Evolutionary conservation across 2,888 invertebrate genomes (phyloP), one percentile per base, ranked within the genome.

Genomic region (Calameuta idolon): DNA sequence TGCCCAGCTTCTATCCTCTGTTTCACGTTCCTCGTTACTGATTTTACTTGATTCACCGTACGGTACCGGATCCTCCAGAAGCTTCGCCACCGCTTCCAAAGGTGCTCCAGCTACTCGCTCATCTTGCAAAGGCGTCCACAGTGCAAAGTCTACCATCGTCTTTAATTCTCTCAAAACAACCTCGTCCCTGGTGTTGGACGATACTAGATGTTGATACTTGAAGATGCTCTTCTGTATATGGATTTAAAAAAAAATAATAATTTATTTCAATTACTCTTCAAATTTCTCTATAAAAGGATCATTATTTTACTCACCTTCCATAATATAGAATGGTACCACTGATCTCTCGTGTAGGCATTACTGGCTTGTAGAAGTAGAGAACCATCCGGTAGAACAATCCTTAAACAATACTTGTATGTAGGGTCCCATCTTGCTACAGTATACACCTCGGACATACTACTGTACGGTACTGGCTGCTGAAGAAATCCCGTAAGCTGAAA

Each of bases 271-370:
- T 30, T 34, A 33, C 4, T 73, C 34, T 12, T 73, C 23, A 33
- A n/a, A 11, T 23, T 30, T 73, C 34, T 30, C 30, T 73, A 11
- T 30, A 23, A 23, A 3, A 73, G 12, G 12, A 23, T 12, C 55
- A 3, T 55, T 23, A 9, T 55, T 55, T 23, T 23, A 88, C 93
- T 92, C 91, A 96, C 96, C 94, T 94, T 94, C 96, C 96, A 96
- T 81, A 95, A 92, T 86, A 96, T 95, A 76, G 96, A 96, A 90
- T 96, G 94, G 83, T 94, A 94, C 96, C 96, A 96, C 91, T 96
- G 96, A 93, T 96, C 96, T 89, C 96, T 92, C n/a, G 95, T 94
- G 88, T 96, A 96, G 73, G 95, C 94, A 89, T 96, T 96, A 87
- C 94, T 95, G 68, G 96, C 95, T 95, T 96, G 94, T 74, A 94